These are phyloP conservation scores for Lacanobia oleracea DNA, from an alignment of 2,888 invertebrate species.

Conservation along the genomic window DNA sequence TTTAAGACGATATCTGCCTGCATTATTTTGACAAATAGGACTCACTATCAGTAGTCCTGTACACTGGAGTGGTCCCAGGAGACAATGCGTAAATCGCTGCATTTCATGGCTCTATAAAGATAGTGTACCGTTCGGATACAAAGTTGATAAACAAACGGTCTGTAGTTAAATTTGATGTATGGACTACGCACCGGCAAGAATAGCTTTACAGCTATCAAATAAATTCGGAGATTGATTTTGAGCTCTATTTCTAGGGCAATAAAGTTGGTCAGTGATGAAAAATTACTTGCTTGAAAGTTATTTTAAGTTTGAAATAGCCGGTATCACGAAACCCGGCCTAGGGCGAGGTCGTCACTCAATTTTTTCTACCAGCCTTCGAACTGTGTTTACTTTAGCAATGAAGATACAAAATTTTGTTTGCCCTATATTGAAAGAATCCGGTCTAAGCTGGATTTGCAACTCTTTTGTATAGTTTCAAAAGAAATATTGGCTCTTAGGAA, in stretches of 20 bases:
- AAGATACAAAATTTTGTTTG: conserved; percentile 67
- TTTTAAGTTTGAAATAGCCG: conserved; percentile 50
- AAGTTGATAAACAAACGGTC: conserved; percentile 76
- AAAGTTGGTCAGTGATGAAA: conserved; percentile 33
- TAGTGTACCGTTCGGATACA: conserved; percentile 72
- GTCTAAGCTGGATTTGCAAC: conserved; percentile 26
- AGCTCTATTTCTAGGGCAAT: conserved; percentile 20
- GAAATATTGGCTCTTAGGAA: conserved; percentile 13
- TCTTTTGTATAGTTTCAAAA: conserved; percentile 23
- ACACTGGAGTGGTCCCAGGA: conserved; percentile 70
- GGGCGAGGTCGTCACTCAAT: conserved; percentile 72
- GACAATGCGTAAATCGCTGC: conserved; percentile 71
- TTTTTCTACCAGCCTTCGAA: conserved; percentile 66
- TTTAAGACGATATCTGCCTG: conserved; percentile 55
- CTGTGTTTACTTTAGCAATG: conserved; percentile 69
- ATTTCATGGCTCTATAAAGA: conserved; percentile 73
- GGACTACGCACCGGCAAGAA: conserved; percentile 57
- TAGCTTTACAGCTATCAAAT: conserved; percentile 44
- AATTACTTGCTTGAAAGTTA: conserved; percentile 12
- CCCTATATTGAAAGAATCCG: conserved; percentile 58
- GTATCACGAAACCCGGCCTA: conserved; percentile 63
- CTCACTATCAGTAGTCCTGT: conserved; percentile 49
- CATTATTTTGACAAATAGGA: conserved; percentile 58
- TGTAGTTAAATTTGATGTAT: conserved; percentile 77
- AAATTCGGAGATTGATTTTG: conserved; percentile 42